Base-by-base conservation (phyloP, 2,888 invertebrate genomes). In the Cryptus viduatorius region DNA sequence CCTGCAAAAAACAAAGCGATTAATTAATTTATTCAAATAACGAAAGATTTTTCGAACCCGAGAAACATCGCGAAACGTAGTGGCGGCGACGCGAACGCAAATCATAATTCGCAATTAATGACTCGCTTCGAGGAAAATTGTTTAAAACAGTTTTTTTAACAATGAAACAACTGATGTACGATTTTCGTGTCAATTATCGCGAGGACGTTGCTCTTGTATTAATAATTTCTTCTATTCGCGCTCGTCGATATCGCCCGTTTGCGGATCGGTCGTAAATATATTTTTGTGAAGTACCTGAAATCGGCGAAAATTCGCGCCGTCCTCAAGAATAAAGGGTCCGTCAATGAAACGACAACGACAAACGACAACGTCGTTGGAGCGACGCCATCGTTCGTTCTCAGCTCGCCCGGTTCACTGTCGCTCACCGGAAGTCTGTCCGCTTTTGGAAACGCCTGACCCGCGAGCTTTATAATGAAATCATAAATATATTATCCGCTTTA, bases 301-400 rank as follows among this genome's bases (percentile, higher is more conserved):
- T 86, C 82, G 68, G 85, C 85, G 84, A 87, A 88, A 89, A 87
- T 72, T 88, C 88, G 87, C 87, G 87, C 83, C 64, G 72, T 82
- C 71, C 71, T 79, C 84, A 80, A 86, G 73, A 88, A 87, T 88
- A 87, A 89, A 88, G 89, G 87, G 88, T 84, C 84, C 87, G 87
- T 89, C 84, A 87, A 90, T 88, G 88, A 86, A 90, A 89, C 87
- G 87, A 89, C 89, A 83, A 65, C 81, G 59, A 53, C 78, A 71
- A 81, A 80, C 82, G 79, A 86, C 83, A 80, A 69, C 65, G 83
- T 83, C 85, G 86, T 87, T 75, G 81, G 84, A 83, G 86, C 87
- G 86, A 86, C 88, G 86, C 87, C 87, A 89, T 81, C 84, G 78
- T 75, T 56, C 73, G 61, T 59, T 56, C 16, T 24, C 59, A 48